Evolutionary conservation across 2,888 invertebrate genomes (phyloP).

Genomic region (Euzophera pinguis): DNA sequence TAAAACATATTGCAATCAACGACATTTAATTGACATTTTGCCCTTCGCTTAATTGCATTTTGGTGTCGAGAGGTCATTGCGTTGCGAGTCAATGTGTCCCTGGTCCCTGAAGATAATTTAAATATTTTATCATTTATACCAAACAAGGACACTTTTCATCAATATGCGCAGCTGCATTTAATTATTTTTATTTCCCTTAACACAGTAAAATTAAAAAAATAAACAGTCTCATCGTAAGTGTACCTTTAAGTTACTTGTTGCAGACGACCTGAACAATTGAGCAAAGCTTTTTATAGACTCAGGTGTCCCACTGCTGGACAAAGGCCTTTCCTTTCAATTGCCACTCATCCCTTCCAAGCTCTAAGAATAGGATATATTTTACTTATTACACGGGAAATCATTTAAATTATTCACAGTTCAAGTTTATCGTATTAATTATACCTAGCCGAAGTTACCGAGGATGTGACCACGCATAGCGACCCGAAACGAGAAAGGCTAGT

Average conservation of each 20-base stretch:
- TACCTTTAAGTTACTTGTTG: no score
- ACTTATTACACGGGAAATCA: background rate
- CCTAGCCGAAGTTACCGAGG: background rate
- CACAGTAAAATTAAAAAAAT: no score
- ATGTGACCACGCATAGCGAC: background rate
- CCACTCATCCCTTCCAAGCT: no score
- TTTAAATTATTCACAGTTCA: background rate
- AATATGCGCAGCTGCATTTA: background rate
- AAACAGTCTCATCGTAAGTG: no score
- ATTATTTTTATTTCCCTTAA: background rate
- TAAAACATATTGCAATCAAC: background rate
- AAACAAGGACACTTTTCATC: background rate
- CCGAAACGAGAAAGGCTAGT: constrained; percentile 22
- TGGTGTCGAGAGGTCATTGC: background rate
- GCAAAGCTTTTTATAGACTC: no score
- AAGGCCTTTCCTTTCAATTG: no score
- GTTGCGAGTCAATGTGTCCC: background rate
- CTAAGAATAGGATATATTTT: no score
- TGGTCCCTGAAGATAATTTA: constrained; percentile 1
- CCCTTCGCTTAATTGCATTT: constrained; percentile 9
- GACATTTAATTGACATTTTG: constrained; percentile 10
- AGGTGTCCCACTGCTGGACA: no score
- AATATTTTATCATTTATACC: background rate
- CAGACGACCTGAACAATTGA: no score
- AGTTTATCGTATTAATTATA: background rate